phyloP scores from a whole-genome alignment of 2,888 invertebrate genomes.

The Chalcosyrphus nemorum region DNA sequence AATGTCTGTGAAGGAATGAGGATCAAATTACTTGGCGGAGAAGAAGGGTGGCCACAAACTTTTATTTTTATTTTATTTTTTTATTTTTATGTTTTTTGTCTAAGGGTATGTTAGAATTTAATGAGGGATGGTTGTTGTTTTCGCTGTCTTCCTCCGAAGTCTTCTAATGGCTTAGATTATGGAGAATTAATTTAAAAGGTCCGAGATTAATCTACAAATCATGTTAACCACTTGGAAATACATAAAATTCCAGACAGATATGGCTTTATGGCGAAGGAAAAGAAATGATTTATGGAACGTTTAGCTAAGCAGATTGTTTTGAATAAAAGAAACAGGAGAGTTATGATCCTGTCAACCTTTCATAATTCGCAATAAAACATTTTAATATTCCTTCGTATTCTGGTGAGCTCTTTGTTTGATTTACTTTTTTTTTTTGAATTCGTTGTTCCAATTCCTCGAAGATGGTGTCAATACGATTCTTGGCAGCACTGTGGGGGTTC shows the following conservation, averaged over 20 bases:
- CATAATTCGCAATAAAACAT: not conserved
- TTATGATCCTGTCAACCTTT: not conserved
- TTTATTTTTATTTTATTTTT: not conserved
- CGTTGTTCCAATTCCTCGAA: constrained; percentile 5
- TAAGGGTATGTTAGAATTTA: not conserved
- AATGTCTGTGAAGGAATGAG: constrained; percentile 46
- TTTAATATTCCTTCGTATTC: not conserved
- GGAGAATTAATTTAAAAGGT: constrained; percentile 60
- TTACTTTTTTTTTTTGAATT: not conserved
- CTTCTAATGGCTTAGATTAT: constrained; percentile 49
- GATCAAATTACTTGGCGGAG: constrained; percentile 50
- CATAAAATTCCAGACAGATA: constrained; percentile 5
- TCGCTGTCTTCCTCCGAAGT: not conserved
- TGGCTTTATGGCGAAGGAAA: not conserved
- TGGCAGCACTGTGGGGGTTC: not conserved
- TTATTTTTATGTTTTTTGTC: not conserved
- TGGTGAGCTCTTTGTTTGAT: no score
- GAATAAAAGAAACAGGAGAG: not conserved
- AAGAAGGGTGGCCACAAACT: constrained; percentile 10
- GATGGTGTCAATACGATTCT: not conserved
- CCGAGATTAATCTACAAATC: constrained; percentile 59
- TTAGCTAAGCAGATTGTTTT: not conserved
- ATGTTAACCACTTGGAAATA: constrained; percentile 59
- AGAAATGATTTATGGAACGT: constrained; percentile 16
- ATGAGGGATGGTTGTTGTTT: constrained; percentile 14